Base-by-base conservation (phyloP, 2,888 invertebrate species). In the Hypercompe scribonia region DNA sequence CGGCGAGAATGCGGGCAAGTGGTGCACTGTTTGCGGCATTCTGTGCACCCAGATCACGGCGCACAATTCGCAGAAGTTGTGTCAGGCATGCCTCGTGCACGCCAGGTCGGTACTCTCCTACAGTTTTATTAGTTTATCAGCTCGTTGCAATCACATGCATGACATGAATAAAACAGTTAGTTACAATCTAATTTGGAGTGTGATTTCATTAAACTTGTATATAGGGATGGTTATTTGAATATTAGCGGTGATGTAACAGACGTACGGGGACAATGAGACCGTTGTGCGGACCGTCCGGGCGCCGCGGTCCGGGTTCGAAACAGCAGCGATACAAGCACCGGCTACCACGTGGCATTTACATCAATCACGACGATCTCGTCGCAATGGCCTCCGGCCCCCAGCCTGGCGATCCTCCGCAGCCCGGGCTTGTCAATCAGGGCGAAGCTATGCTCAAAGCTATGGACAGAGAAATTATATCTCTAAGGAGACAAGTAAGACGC, bases 361-460 rank as follows among this genome's bases (percentile, higher is more conserved):
- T 99, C 96, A 99, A 99, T 97, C 98, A 99, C 95, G 99, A 99
- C 95, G 99, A 99, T 96, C 97, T 99, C 93, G 97, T 98, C 85
- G 97, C 98, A 86, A 97, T 99, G 96, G 99, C 99, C 78, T 97
- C 97, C 81, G 97, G 97, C 86, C 97, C 97, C 75, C 96, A 96
- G 90, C 96, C 96, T 88, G 96, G 96, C 86, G 96, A 96, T 87
- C 90, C 95, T 70, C 86, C 91, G 81, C 88, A 96, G 95, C 89
- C 96, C 92, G 88, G 94, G 90, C 84, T 91, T 79, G 88, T 93
- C 91, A 96, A 96, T 90, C 97, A 97, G 92, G 97, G 97, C 86
- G 98, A 98, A 86, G 97, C 97, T 90, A 97, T 99, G 95, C 97
- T 99, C 89, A 98, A 97, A 95, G 97, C 98, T 89, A 98, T 99